Percentiles rank a stretch among this genome's conserved stretches.
phyloP scores from a whole-genome alignment of 1,140 invertebrate genomes.

The Stratiolaelaps scimitus region DNA sequence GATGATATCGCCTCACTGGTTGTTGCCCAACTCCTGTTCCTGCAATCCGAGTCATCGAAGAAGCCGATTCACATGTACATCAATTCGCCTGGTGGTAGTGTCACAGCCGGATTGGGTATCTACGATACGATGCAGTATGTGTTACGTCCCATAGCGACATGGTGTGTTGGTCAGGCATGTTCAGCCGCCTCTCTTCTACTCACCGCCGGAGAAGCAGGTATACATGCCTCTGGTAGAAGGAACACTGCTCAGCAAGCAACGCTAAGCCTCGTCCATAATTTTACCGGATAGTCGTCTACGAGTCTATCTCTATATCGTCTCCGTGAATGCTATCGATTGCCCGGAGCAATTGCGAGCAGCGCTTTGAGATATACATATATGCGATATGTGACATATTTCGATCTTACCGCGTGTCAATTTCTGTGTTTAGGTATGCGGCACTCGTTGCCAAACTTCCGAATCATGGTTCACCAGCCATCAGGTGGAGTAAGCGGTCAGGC shows the following conservation, averaged over 20 bases:
- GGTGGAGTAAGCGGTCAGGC: constrained; percentile 77
- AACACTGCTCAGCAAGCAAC: too few species aligned
- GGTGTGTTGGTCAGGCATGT: constrained; percentile 95
- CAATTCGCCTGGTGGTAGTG: constrained; percentile 67
- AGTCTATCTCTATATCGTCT: too few species aligned
- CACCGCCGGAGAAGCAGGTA: constrained; percentile 55
- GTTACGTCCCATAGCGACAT: constrained; percentile 86
- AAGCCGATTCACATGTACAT: constrained; percentile 99
- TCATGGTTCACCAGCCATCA: constrained; percentile 98
- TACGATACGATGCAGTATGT: constrained; percentile 99
- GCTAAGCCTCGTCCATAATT: too few species aligned
- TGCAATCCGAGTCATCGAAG: constrained; percentile 89
- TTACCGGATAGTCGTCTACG: too few species aligned
- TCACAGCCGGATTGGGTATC: constrained; percentile 91
- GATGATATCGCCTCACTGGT: constrained; percentile 75
- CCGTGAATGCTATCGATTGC: too few species aligned
- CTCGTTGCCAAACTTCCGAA: constrained; percentile 86
- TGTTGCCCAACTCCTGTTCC: constrained; percentile 80
- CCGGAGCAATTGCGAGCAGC: too few species aligned
- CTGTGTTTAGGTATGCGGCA: constrained; percentile 71
- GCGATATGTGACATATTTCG: too few species aligned
- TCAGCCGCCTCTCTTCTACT: constrained; percentile 93
- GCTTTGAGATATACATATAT: too few species aligned
- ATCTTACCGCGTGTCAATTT: too few species aligned
- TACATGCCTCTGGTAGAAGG: too few species aligned